These are phyloP conservation scores for Drosophila affinis DNA, from an alignment of 2,888 invertebrate species.

Conservation along the genomic window DNA sequence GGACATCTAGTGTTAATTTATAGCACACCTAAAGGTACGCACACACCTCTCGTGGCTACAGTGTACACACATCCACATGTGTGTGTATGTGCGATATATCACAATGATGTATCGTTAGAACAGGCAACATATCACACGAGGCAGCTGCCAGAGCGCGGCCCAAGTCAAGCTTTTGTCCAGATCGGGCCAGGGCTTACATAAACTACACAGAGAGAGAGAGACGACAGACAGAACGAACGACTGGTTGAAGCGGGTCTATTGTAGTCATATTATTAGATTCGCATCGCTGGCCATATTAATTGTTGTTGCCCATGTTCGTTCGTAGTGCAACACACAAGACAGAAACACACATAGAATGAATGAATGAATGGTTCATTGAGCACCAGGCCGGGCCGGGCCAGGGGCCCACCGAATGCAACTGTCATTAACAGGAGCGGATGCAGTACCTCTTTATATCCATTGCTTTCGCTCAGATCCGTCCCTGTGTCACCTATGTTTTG, in stretches of 20 bases:
- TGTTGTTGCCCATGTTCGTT: constrained; percentile 50
- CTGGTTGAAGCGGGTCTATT: constrained; percentile 51
- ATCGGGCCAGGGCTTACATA: constrained; percentile 17
- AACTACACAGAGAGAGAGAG: constrained; percentile 2
- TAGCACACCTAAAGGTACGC: constrained; percentile 41
- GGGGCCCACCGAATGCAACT: constrained; percentile 38
- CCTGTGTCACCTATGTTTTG: constrained; percentile 16
- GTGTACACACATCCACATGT: neutral
- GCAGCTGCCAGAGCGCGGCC: constrained; percentile 54
- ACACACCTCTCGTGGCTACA: constrained; percentile 6
- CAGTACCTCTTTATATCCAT: neutral
- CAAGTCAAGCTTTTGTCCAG: constrained; percentile 50
- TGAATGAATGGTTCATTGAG: constrained; percentile 47
- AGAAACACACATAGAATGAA: constrained; percentile 12
- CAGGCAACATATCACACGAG: constrained; percentile 57
- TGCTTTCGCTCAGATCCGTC: constrained; percentile 14
- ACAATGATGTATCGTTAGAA: constrained; percentile 62
- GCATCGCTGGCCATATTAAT: constrained; percentile 76
- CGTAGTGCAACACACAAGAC: constrained; percentile 20
- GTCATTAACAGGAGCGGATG: constrained; percentile 36
- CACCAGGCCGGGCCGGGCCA: constrained; percentile 1
- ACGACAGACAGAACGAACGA: constrained; percentile 2
- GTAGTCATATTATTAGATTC: constrained; percentile 76
- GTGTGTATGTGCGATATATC: constrained; percentile 33
- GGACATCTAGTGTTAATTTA: constrained; percentile 68